A percentile compares a stretch with the other conserved stretches of the same genome.
Conservation (phyloP, 2,797 vertebrate genomes). For the Pteropus rufus region DNA sequence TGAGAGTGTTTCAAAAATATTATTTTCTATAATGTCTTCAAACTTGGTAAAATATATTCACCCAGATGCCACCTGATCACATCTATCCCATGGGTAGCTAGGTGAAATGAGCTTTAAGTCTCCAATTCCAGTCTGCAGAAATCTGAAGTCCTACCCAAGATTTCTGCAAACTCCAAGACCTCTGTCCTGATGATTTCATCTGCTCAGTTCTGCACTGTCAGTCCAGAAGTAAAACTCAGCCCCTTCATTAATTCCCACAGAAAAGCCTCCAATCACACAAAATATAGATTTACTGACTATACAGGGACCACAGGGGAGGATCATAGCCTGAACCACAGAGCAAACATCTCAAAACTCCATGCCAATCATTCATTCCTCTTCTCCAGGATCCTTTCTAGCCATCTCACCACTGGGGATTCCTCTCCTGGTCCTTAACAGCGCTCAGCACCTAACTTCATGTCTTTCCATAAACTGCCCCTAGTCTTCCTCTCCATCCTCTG, state of each 20-base stretch:
- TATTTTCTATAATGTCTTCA: not conserved
- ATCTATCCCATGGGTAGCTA: not conserved
- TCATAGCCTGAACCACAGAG: not conserved
- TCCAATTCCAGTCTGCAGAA: not conserved
- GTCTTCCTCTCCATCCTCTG: not conserved
- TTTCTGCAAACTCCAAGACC: not conserved
- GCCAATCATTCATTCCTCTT: not conserved
- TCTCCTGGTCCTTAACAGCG: not conserved
- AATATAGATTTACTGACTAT: not conserved
- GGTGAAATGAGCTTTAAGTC: not conserved
- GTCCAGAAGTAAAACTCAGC: not conserved
- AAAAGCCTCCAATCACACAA: not conserved
- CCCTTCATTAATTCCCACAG: not conserved
- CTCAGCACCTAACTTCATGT: not conserved
- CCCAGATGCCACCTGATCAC: not conserved
- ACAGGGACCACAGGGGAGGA: not conserved
- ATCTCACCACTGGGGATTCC: not conserved
- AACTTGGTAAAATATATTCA: not conserved
- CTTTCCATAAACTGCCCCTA: not conserved
- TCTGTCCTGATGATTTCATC: not conserved
- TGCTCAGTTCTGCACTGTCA: not conserved
- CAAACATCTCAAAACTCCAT: not conserved
- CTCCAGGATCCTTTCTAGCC: not conserved
- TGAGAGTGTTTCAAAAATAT: not conserved
- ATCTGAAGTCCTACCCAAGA: not conserved